Percentiles rank a stretch among this genome's conserved stretches.
Evolutionary conservation across 2,113 vertebrate species (phyloP).

Genomic region (Ascaphus truei): DNA sequence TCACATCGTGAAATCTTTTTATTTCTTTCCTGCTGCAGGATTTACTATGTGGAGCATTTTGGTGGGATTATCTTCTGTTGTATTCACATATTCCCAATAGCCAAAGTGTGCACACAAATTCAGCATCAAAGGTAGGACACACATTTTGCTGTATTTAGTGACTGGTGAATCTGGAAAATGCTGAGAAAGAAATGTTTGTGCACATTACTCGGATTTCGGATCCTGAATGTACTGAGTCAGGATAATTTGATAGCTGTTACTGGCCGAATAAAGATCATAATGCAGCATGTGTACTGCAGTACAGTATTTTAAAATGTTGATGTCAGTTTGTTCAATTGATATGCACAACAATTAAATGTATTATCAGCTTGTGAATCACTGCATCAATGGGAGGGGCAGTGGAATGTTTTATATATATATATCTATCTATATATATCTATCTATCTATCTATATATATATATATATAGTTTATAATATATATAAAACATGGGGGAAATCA

Average conservation of each 20-base stretch:
- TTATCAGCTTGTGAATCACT: too few species aligned
- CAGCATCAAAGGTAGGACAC: slow-evolving; percentile 55
- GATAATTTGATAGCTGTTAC: slow-evolving; percentile 28
- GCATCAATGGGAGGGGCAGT: slow-evolving; percentile 50
- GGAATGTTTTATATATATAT: too few species aligned
- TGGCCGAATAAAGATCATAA: slow-evolving; percentile 12
- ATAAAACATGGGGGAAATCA: too few species aligned
- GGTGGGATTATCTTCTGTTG: slow-evolving; percentile 27
- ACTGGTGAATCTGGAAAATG: slow-evolving; percentile 41
- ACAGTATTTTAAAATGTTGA: slow-evolving; percentile 15
- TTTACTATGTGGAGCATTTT: slow-evolving; percentile 49
- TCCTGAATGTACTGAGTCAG: slow-evolving; percentile 44
- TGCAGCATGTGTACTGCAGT: slow-evolving; percentile 20
- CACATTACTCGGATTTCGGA: slow-evolving; percentile 38
- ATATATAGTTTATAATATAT: too few species aligned
- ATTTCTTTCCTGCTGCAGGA: slow-evolving; percentile 69
- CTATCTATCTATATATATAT: too few species aligned
- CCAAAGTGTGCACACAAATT: slow-evolving; percentile 24
- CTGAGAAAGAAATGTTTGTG: slow-evolving; percentile 48
- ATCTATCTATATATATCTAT: too few species aligned
- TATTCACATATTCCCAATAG: not conserved
- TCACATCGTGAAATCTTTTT: slow-evolving; percentile 72
- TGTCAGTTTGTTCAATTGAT: slow-evolving; percentile 29
- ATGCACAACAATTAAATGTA: too few species aligned
- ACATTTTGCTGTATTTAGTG: slow-evolving; percentile 41